Base-by-base conservation (phyloP, 2,797 vertebrate species). In the Lates japonicus region DNA sequence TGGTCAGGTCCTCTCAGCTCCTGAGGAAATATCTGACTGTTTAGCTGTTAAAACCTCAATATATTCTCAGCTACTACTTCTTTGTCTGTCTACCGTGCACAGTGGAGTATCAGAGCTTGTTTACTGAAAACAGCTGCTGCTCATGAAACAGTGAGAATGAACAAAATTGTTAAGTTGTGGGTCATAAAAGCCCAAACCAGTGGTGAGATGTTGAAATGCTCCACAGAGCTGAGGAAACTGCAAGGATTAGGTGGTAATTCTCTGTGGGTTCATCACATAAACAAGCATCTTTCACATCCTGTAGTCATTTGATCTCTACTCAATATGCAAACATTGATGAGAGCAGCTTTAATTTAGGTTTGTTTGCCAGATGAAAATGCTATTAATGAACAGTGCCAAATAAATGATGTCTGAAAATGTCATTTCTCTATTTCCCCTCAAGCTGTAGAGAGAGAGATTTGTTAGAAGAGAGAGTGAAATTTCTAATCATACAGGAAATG, bases 401-500 rank as follows among this genome's bases (percentile, higher is more conserved):
- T 57, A 37, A 48, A 65, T 9, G 22, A 25, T 14, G 58, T 2
- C 49, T 70, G 48, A 44, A 4, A 48, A 39, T 41, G 20, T 12
- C 39, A 1, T 33, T 54, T 22, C 4, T 48, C 25, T 29, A 2
- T 29, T 29, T 29, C 25, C 25, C 25, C 25, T 29, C 25, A 29
- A 29, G 25, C 25, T 29, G 12, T n/a, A 11, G 11, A 46, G 22
- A n/a, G n/a, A n/a, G n/a, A 62, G 22, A 57, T 46, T 10, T 62
- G 41, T 52, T 25, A 7, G 29, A 46, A 39, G 49, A 58, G 64
- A 58, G 48, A 62, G 33, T 29, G 3, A 25, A 69, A 61, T 70
- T 39, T 29, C 20, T 58, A 42, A 48, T 54, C 62, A 72, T 1
- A 22, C 78, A 71, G 71, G 68, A 82, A 71, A 69, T 79, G 52